Conservation (phyloP, 2,113 vertebrate genomes). For the Phylloscopus trochilus region DNA sequence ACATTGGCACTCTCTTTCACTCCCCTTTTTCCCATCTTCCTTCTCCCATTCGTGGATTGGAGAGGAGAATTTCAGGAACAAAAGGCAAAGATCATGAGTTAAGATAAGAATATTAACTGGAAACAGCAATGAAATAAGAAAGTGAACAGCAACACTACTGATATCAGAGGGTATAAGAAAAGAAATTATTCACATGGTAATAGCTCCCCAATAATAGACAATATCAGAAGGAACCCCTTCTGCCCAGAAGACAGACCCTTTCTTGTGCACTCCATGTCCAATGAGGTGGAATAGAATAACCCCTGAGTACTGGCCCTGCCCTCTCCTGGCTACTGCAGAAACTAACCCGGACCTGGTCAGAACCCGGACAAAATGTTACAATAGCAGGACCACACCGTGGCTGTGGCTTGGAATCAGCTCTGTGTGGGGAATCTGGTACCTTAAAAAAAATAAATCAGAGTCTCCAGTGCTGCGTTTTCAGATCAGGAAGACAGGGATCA, state of each 20-base stretch:
- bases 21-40: too few species aligned
- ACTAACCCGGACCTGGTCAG: neutral
- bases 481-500: neutral
- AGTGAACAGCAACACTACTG: neutral
- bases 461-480: neutral
- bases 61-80: too few species aligned
- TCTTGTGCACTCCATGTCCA: neutral
- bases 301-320: neutral
- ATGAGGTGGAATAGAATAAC: neutral
- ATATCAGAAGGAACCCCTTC: neutral
- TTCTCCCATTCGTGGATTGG: too few species aligned
- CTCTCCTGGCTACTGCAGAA: neutral
- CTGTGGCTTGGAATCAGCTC: neutral
- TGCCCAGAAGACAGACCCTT: neutral
- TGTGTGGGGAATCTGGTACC: neutral
- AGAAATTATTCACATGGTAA: neutral
- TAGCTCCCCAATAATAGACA: too few species aligned
- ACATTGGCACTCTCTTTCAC: too few species aligned
- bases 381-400: fast-evolving
- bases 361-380: neutral
- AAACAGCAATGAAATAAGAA: neutral
- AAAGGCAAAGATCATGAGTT: too few species aligned
- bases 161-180: neutral
- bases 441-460: neutral
- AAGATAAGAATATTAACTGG: too few species aligned